Percentiles rank a stretch among this genome's conserved stretches.
Evolutionary conservation across 35 echinoderm and acorn worm genomes (phyloP).

Genomic region (Apostichopus parvimensis): DNA sequence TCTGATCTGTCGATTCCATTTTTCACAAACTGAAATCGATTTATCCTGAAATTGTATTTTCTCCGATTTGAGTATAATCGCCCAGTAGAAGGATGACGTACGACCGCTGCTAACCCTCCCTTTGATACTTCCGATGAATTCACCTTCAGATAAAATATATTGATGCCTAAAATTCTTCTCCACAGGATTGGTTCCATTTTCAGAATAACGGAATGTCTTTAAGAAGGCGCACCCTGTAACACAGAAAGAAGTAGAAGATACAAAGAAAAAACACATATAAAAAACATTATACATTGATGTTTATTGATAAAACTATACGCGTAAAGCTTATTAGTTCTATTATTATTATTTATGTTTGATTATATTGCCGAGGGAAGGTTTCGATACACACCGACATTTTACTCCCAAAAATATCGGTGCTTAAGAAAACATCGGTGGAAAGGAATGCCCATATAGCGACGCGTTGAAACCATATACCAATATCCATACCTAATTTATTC

Average conservation of each 20-base stretch:
- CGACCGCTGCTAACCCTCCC: slow-evolving; percentile 19
- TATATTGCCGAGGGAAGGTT: too few species aligned
- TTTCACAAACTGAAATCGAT: slow-evolving; percentile 25
- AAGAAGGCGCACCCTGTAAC: slow-evolving; percentile 18
- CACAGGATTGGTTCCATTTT: neutral
- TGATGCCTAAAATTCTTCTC: slow-evolving; percentile 22
- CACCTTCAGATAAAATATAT: slow-evolving; percentile 4
- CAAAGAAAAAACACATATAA: too few species aligned
- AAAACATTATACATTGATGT: too few species aligned
- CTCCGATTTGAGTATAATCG: slow-evolving; percentile 30
- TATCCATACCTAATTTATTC: too few species aligned
- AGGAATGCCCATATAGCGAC: too few species aligned
- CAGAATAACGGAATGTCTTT: slow-evolving; percentile 1
- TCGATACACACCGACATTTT: too few species aligned
- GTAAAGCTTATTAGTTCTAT: too few species aligned
- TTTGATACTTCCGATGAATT: slow-evolving; percentile 42
- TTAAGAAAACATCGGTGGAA: too few species aligned
- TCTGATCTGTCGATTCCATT: slow-evolving; percentile 8
- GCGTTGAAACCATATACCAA: too few species aligned
- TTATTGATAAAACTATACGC: too few species aligned
- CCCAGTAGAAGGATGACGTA: slow-evolving; percentile 19
- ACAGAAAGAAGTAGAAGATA: neutral
- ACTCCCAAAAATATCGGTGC: too few species aligned
- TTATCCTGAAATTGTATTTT: slow-evolving; percentile 42
- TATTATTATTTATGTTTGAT: too few species aligned